phyloP scores from a whole-genome alignment of 2,797 vertebrate species.

The Tiaroga cobitis region DNA sequence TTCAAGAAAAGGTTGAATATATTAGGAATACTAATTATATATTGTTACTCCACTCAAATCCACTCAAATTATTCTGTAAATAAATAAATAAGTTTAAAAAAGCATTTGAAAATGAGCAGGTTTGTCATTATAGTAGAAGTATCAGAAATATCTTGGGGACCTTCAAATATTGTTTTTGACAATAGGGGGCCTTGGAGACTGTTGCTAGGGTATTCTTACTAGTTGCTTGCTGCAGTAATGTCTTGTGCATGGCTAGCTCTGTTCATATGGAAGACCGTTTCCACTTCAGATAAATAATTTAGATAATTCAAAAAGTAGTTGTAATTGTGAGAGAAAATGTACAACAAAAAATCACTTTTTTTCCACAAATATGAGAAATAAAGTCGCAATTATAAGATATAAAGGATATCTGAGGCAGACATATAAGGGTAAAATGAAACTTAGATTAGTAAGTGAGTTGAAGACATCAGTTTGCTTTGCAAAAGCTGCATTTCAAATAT shows the following conservation, averaged over 20 bases:
- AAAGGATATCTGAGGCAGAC: not conserved
- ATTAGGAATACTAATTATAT: no score
- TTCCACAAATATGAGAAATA: not conserved
- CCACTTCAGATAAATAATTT: not conserved
- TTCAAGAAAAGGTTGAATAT: no score
- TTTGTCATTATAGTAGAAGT: not conserved
- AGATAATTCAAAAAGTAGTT: not conserved
- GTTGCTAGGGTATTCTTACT: not conserved
- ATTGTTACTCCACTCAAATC: not conserved
- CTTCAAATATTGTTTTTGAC: not conserved
- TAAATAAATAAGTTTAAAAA: not conserved
- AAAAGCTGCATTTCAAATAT: conserved; percentile 20
- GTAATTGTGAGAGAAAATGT: not conserved
- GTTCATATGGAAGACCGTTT: not conserved
- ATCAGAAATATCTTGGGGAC: not conserved
- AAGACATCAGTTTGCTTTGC: conserved; percentile 4
- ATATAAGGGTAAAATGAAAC: not conserved
- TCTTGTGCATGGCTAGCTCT: not conserved
- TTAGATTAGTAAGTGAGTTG: conserved; percentile 6
- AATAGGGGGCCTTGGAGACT: not conserved
- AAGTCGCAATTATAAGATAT: not conserved
- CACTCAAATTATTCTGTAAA: not conserved
- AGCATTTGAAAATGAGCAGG: not conserved
- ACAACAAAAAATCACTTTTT: not conserved
- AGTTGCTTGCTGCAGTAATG: not conserved